Evolutionary conservation across 2,888 invertebrate species (phyloP), one percentile per base, ranked within the genome.

Genomic region (Nemotelus pantherinus): DNA sequence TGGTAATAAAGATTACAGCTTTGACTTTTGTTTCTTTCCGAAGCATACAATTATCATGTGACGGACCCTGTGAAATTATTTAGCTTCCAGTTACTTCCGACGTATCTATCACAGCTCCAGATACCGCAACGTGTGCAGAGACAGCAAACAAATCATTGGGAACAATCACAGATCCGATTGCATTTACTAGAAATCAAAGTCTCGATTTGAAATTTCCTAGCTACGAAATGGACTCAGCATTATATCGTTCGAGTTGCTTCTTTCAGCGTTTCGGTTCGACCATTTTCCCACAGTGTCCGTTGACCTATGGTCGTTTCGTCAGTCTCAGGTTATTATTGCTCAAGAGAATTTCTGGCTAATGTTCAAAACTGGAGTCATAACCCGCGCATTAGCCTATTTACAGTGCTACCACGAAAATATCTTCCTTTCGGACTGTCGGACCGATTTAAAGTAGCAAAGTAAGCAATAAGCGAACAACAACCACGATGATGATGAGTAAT

Each of bases 341-440:
- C 74, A 72, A 74, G 43, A 63, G 57, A 63, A 48, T 48, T 74
- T 74, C 63, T 47, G 39, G 50, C 60, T 74, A 60, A 74, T 74
- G 74, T 74, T 60, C 45, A 43, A 57, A 53, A 45, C 71, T 71
- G 57, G 76, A 79, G 77, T 76, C 79, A 79, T 79, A 79, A 79
- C 79, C 77, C 76, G 77, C 70, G 65, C 79, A 76, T 77, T 79
- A 77, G 77, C 77, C 77, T 76, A 79, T 75, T 77, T 79, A 71
- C 76, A 72, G 75, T 72, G 79, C 79, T 79, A 79, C 79, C 79
- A 77, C 77, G 79, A 77, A 79, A 68, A 77, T 41, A 60, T 47
- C 39, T 63, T 74, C 60, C 44, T 72, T 74, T 74, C 63, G 74
- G 74, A 60, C 60, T 63, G 63, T 74, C 10, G 43, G 4, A 48